phyloP scores from a whole-genome alignment of 2,888 invertebrate species.

The Campoletis raptor region DNA sequence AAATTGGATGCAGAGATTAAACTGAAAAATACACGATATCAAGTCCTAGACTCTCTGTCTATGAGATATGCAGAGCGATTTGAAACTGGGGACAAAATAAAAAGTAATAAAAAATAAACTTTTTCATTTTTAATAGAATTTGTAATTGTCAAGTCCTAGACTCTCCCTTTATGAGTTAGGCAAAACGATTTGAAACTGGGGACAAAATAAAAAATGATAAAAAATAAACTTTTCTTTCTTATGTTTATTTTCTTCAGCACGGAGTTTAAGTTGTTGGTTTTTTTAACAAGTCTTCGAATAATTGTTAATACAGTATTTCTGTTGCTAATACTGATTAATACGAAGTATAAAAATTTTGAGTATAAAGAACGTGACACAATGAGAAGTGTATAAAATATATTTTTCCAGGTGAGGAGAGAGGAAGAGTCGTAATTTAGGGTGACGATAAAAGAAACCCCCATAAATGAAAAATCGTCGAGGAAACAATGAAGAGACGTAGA shows the following conservation, averaged over 20 bases:
- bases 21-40: constrained; percentile 57
- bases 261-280: constrained; percentile 9
- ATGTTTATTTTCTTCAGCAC: not conserved
- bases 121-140: too few species aligned
- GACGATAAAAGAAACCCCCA: constrained; percentile 1
- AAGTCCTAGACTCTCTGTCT: not conserved
- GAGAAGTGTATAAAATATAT: constrained; percentile 5
- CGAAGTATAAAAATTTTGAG: not conserved
- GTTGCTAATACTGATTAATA: not conserved
- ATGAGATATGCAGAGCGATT: not conserved
- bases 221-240: not conserved
- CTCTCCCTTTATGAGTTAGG: not conserved
- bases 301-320: not conserved
- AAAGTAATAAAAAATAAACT: not conserved
- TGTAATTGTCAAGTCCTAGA: not conserved
- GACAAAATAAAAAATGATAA: constrained; percentile 5
- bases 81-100: not conserved
- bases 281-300: constrained; percentile 24
- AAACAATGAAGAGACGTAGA: constrained; percentile 38
- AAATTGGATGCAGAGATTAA: constrained; percentile 63
- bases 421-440: not conserved
- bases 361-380: not conserved
- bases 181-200: not conserved
- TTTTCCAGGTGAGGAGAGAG: constrained; percentile 25
- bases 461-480: constrained; percentile 37